Base-by-base conservation (phyloP, 2,888 invertebrate species). In the Capitulum mitella region DNA sequence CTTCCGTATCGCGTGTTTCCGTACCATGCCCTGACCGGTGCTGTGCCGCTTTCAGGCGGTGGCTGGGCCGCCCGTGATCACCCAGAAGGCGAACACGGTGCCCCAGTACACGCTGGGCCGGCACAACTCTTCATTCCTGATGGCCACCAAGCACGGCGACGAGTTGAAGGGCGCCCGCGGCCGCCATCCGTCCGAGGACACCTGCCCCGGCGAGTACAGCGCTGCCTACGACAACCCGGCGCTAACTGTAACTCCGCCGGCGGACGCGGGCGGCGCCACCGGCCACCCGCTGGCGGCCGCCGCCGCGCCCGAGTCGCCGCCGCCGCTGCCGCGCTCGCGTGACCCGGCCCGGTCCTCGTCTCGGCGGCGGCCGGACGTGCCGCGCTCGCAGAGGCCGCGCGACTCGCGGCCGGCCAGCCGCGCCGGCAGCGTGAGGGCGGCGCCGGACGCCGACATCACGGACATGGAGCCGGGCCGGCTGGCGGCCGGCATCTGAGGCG, bases 81-180 rank as follows among this genome's bases (percentile, higher is more conserved):
- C 37, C 37, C 14, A 12, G 22, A 70, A 70, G 26, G 70, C 70
- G 3, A 70, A 37, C 26, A 70, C 70, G 3, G 70, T 70, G 22
- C 70, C 70, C 6, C 70, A 37, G 29, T 70, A 70, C 70, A 70
- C 70, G 22, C 37, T 70, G 37, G 70, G 70, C 37, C 19, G 70
- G 26, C 70, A 70, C 37, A 70, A 70, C 70, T 70, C 70, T 5
- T 61, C 61, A 3, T 70, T 37, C 70, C 37, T 70, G 22, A 70
- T 70, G 70, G 70, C 70, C 70, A 70, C 70, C 70, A 70, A 70
- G 70, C 34, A 70, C 70, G 70, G 70, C 6, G 37, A 70, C 37
- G 70, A 70, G 70, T 14, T 70, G 37, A 70, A 70, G 26, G 37
- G 22, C 19, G 70, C 12, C 22, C 70, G 70, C 3, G 70, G 70